Conservation (phyloP, 2,888 invertebrate species). For the Acrobasis suavella region DNA sequence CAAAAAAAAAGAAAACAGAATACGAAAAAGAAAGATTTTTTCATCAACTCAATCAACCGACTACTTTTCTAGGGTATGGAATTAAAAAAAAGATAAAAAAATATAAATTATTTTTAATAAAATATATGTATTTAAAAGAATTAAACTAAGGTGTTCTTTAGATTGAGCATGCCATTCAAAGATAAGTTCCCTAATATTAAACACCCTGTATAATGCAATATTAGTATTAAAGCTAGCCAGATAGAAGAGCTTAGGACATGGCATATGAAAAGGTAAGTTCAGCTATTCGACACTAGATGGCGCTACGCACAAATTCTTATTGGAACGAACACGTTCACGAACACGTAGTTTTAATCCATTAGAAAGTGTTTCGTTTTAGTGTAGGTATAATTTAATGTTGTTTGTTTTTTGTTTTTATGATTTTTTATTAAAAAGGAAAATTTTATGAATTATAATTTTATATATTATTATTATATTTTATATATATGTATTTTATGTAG, state of each 20-base stretch:
- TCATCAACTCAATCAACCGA: too few species aligned
- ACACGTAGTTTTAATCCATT: neutral
- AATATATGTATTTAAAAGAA: too few species aligned
- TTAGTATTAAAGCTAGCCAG: too few species aligned
- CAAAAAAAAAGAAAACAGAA: too few species aligned
- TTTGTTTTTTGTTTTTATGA: neutral
- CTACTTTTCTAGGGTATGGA: too few species aligned
- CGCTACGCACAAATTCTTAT: conserved; percentile 26
- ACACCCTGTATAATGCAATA: too few species aligned
- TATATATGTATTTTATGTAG: neutral
- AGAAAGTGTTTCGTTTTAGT: neutral
- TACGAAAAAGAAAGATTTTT: neutral
- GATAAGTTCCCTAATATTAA: too few species aligned
- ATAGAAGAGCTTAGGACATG: too few species aligned
- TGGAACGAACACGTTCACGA: neutral
- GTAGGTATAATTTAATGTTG: neutral
- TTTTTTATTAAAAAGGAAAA: neutral
- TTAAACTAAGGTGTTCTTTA: too few species aligned
- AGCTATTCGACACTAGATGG: conserved; percentile 50
- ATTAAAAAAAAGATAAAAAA: neutral
- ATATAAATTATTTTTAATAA: too few species aligned
- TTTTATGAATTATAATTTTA: neutral
- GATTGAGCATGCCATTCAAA: too few species aligned
- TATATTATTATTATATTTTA: too few species aligned
- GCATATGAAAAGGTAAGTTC: neutral